Evolutionary conservation across 2,888 invertebrate genomes (phyloP), one percentile per base, ranked within the genome.

Genomic region (Tigriopus californicus): DNA sequence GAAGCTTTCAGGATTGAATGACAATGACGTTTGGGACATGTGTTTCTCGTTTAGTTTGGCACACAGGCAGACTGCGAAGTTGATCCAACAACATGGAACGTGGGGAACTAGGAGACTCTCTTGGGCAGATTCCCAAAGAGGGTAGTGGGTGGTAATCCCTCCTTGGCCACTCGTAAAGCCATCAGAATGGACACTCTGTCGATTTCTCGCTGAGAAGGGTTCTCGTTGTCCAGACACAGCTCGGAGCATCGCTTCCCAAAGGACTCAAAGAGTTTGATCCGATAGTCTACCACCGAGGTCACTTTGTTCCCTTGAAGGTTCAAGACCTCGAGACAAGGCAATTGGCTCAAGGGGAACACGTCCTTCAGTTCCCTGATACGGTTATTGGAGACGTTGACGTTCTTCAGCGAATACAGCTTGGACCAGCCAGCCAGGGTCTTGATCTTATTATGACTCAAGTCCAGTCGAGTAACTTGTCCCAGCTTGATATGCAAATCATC

Each of bases 281-380:
- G 78, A 68, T 92, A 95, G 73, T 95, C 94, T 68, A 84, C 79
- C 58, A 81, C 77, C 1, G 83, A 79, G 0, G 91, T 86, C 0
- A 95, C 83, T 15, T 86, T 85, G 74, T 95, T 95, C 0, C 90
- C 91, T 0, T 84, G 85, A 51, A 95, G 73, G 67, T 82, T 78
- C n/a, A 95, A 73, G 70, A 82, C 80, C 69, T 91, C 91, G 58
- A 97, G 72, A 67, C 88, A 85, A 0, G 92, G 92, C 47, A 97
- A 72, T 62, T 79, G 78, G 42, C 85, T 82, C 52, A 94, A 77
- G 70, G 83, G 75, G 64, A 80, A 79, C 0, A 92, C 82, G 69
- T 91, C 88, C 64, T 82, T 80, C 11, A 92, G 79, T 60, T 84
- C 80, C 1, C 77, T 76, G 49, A 97, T 81, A 60, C 78, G 74